Conservation (phyloP, 2,888 invertebrate species). For the Calliphora vomitoria region DNA sequence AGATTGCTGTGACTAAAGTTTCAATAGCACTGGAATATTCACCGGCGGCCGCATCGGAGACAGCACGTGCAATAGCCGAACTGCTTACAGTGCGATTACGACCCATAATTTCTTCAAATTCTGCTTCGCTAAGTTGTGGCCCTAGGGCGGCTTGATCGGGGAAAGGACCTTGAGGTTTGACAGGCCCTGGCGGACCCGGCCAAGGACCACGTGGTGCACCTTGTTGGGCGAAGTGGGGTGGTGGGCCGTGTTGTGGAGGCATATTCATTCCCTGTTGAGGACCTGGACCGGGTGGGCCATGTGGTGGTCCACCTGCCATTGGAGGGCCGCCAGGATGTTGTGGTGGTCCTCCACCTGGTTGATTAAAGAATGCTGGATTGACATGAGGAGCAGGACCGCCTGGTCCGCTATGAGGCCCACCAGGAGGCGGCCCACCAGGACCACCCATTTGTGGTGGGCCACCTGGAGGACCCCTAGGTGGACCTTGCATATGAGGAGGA, state of each 20-base stretch:
- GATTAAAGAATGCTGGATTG: slow-evolving; percentile 98
- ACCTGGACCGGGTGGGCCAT: slow-evolving; percentile 85
- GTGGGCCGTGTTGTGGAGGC: slow-evolving; percentile 87
- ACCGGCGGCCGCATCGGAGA: slow-evolving; percentile 98
- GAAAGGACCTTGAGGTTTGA: slow-evolving; percentile 83
- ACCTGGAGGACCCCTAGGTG: slow-evolving; percentile 87
- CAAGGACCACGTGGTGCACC: slow-evolving; percentile 90
- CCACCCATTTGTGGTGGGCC: slow-evolving; percentile 86
- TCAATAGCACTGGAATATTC: slow-evolving; percentile 99
- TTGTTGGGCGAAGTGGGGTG: slow-evolving; percentile 89
- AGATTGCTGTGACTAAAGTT: slow-evolving; percentile 99
- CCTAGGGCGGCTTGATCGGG: slow-evolving; percentile 85
- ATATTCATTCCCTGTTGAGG: slow-evolving; percentile 84
- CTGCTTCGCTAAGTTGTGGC: slow-evolving; percentile 93
- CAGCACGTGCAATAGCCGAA: slow-evolving; percentile 97
- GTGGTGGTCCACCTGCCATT: slow-evolving; percentile 85
- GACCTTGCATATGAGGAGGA: slow-evolving; percentile 89
- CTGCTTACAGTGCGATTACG: slow-evolving; percentile 98
- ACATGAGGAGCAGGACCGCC: slow-evolving; percentile 96
- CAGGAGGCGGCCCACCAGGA: slow-evolving; percentile 85
- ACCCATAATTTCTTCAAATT: slow-evolving; percentile 99
- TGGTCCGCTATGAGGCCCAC: slow-evolving; percentile 85
- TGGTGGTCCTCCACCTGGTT: slow-evolving; percentile 85
- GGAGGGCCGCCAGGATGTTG: slow-evolving; percentile 86
- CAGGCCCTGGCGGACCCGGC: slow-evolving; percentile 85